These are phyloP conservation scores for Ypsolopha scabrella DNA, from an alignment of 2,888 invertebrate species.

Conservation along the genomic window DNA sequence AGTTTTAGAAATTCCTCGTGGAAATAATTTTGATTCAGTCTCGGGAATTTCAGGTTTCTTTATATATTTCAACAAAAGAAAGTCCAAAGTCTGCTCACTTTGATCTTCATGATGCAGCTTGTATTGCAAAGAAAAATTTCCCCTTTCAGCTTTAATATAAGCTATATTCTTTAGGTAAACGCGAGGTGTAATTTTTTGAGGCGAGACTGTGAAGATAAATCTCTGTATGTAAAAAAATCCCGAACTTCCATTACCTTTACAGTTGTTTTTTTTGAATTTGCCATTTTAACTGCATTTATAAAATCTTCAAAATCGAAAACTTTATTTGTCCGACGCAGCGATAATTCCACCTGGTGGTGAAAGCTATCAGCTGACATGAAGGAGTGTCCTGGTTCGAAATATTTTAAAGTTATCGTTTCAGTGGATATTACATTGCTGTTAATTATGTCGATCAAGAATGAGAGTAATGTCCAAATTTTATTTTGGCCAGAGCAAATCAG, in stretches of 20 bases:
- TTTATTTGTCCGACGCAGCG: conserved; percentile 16
- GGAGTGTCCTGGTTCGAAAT: conserved; percentile 21
- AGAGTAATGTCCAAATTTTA: conserved; percentile 17
- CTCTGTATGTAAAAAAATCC: conserved; percentile 15
- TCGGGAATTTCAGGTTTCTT: background rate
- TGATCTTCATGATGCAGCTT: background rate
- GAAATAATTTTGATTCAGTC: background rate
- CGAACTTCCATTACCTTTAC: too few relatives aligned
- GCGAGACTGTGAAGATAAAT: conserved; percentile 17
- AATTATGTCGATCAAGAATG: conserved; percentile 14
- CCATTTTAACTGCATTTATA: background rate
- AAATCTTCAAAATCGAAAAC: conserved; percentile 12
- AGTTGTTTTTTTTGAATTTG: conserved; percentile 2
- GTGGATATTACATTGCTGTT: conserved; percentile 11
- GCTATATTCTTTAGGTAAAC: conserved; percentile 9
- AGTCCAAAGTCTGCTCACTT: conserved; percentile 2
- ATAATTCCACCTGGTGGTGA: conserved; percentile 22
- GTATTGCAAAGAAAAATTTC: background rate
- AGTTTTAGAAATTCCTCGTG: conserved; percentile 5
- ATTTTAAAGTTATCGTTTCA: conserved; percentile 12
- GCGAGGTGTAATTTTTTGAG: too few relatives aligned
- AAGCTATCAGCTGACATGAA: too few relatives aligned
- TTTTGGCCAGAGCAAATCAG: conserved; percentile 18
- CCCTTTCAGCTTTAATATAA: conserved; percentile 2
- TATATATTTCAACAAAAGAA: background rate